These are phyloP conservation scores for Sorex fumeus DNA, from an alignment of 2,113 vertebrate genomes.

Conservation along the genomic window DNA sequence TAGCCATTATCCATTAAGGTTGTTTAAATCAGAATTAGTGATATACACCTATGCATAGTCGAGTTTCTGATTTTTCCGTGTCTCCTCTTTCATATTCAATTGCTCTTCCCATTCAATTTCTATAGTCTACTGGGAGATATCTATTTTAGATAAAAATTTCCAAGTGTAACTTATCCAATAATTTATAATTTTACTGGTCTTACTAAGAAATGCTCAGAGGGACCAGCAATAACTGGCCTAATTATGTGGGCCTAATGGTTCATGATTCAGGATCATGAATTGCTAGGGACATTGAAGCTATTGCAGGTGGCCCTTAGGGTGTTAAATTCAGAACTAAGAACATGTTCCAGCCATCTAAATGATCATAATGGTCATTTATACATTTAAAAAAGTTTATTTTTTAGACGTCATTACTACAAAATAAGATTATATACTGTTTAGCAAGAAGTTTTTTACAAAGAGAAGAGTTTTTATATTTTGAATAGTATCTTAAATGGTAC, in stretches of 20 bases:
- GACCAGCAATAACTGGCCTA: too few relatives aligned
- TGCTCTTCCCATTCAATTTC: slow-evolving; percentile 5
- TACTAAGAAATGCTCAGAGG: too few relatives aligned
- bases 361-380: too few relatives aligned
- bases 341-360: too few relatives aligned
- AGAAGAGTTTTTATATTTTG: too few relatives aligned
- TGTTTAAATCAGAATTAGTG: neutral
- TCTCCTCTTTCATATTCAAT: neutral
- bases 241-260: too few relatives aligned
- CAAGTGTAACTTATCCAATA: slow-evolving; percentile 19
- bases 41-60: neutral
- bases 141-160: slow-evolving; percentile 57
- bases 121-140: neutral
- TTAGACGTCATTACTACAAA: slow-evolving; percentile 59
- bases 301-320: too few relatives aligned
- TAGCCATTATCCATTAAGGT: neutral
- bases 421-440: slow-evolving; percentile 69
- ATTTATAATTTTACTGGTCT: slow-evolving; percentile 17
- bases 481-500: too few relatives aligned
- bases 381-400: too few relatives aligned
- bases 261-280: too few relatives aligned
- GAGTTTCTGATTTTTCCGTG: neutral
- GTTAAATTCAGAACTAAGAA: too few relatives aligned
- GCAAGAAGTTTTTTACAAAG: slow-evolving; percentile 59
- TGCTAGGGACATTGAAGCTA: too few relatives aligned